Conservation (phyloP, 1,140 invertebrate genomes). For the Oscheius sp. region DNA sequence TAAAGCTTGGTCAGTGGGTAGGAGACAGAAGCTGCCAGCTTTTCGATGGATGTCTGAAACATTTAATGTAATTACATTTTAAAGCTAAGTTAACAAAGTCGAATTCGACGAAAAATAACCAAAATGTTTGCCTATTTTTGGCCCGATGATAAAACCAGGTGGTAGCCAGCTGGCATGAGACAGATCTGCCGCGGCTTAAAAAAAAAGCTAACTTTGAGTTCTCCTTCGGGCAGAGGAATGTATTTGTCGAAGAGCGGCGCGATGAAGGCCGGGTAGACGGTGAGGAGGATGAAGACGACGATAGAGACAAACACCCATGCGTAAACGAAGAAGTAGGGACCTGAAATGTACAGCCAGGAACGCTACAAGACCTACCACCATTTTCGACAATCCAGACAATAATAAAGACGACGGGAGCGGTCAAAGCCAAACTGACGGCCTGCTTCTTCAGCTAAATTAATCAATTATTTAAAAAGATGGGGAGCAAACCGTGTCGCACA, state of each 20-base stretch:
- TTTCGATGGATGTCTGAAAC: slow-evolving; percentile 74
- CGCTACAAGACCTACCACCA: slow-evolving; percentile 64
- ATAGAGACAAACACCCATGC: slow-evolving; percentile 84
- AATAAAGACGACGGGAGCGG: slow-evolving; percentile 75
- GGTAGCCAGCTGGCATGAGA: no score
- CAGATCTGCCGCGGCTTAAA: not conserved
- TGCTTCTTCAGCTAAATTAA: slow-evolving; percentile 73
- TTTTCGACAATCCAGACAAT: slow-evolving; percentile 83
- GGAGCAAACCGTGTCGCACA: slow-evolving; percentile 76
- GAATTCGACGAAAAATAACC: not conserved
- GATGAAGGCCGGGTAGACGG: slow-evolving; percentile 92
- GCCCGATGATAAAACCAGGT: no score
- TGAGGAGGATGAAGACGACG: slow-evolving; percentile 72
- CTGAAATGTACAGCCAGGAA: not conserved
- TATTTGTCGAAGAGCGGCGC: slow-evolving; percentile 98
- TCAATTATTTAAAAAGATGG: not conserved
- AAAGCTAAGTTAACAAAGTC: not conserved
- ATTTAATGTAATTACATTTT: not conserved
- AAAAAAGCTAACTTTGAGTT: slow-evolving; percentile 67
- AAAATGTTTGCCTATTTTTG: no score
- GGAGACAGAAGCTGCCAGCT: slow-evolving; percentile 77
- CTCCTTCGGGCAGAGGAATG: slow-evolving; percentile 86
- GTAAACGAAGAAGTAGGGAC: slow-evolving; percentile 84
- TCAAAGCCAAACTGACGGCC: slow-evolving; percentile 74
- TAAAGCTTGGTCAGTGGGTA: slow-evolving; percentile 93